These are phyloP conservation scores for Rhadina sibilatrix DNA, from an alignment of 2,113 vertebrate species.

Conservation along the genomic window DNA sequence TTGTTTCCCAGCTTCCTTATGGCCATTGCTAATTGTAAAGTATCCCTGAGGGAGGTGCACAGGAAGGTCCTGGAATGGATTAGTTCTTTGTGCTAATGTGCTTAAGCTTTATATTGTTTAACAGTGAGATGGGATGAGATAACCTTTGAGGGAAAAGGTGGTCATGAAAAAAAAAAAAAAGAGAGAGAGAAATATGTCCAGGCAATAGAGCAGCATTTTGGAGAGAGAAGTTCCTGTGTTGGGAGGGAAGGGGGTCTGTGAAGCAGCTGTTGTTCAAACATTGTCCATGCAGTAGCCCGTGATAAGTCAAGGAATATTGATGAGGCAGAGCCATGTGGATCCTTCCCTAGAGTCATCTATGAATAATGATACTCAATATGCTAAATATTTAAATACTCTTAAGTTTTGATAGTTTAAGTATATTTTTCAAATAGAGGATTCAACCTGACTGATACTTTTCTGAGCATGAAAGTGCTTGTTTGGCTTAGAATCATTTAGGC, in stretches of 20 bases:
- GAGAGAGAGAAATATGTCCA: not conserved
- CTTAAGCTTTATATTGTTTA: constrained; percentile 12
- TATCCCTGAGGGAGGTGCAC: not conserved
- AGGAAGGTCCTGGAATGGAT: constrained; percentile 4
- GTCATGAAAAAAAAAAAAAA: not conserved
- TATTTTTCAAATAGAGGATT: not conserved
- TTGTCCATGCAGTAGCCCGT: rapidly evolving
- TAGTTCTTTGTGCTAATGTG: not conserved
- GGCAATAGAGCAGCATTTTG: not conserved
- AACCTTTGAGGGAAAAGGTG: not conserved
- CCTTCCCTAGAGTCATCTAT: not conserved
- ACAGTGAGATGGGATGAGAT: not conserved
- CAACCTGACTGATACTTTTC: not conserved
- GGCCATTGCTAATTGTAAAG: not conserved
- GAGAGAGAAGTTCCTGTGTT: not conserved
- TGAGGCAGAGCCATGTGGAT: not conserved
- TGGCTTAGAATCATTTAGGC: not conserved
- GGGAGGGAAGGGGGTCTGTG: not conserved
- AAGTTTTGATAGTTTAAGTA: not conserved
- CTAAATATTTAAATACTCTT: not conserved
- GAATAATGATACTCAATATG: not conserved
- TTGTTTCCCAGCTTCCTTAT: constrained; percentile 33
- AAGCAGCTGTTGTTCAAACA: not conserved
- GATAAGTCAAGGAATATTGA: not conserved
- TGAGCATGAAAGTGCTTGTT: not conserved